These are phyloP conservation scores for Lucinisca nassula DNA, from an alignment of 2,888 invertebrate genomes.

Conservation along the genomic window DNA sequence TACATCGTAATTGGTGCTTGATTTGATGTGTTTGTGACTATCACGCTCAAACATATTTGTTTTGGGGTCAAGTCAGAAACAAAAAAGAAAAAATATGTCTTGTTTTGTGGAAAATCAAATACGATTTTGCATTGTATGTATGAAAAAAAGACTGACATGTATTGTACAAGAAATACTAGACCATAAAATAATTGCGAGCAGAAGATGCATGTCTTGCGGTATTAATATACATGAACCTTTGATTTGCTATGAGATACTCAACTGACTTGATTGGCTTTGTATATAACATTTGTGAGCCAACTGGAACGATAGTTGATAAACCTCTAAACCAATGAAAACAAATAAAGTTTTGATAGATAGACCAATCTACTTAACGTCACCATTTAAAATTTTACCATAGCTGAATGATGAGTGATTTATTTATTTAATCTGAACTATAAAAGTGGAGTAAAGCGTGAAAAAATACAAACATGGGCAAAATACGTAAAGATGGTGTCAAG, in stretches of 20 bases:
- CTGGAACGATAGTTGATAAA: not conserved
- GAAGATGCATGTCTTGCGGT: not conserved
- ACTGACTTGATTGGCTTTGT: not conserved
- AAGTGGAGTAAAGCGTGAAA: not conserved
- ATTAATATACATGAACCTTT: not conserved
- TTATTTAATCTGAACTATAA: no score
- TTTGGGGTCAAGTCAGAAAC: no score
- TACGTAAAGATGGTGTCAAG: constrained; percentile 31
- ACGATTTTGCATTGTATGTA: not conserved
- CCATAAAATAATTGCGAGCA: not conserved
- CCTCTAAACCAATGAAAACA: not conserved
- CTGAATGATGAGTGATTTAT: not conserved
- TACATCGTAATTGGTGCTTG: not conserved
- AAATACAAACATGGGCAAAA: constrained; percentile 9
- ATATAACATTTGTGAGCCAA: not conserved
- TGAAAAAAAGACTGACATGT: not conserved
- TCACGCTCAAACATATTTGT: no score
- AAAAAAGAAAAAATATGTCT: not conserved
- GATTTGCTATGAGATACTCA: not conserved
- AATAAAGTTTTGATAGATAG: not conserved
- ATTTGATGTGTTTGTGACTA: not conserved
- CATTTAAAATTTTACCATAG: not conserved
- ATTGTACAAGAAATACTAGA: not conserved
- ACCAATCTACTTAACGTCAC: not conserved
- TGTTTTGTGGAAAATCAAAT: not conserved